Evolutionary conservation across 2,797 vertebrate genomes (phyloP), one percentile per base, ranked within the genome.

Genomic region (Gallinago solitaria): DNA sequence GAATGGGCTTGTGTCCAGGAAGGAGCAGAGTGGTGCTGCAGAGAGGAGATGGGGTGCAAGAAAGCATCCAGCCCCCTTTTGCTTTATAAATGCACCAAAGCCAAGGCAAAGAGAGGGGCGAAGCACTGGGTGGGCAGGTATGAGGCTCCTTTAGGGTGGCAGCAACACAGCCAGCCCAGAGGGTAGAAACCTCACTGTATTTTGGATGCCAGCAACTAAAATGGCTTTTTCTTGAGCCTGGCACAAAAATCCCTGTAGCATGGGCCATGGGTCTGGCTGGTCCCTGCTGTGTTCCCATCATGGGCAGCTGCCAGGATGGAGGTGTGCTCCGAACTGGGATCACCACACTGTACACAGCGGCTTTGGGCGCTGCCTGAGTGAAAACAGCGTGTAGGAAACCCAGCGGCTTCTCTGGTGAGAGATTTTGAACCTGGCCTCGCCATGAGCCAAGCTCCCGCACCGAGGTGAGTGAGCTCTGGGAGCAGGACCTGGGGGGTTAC

Each of bases 251-350:
- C 16, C 47, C 24, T 1, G 1, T 45, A 60, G 27, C 32, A 35
- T 0, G 0, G 0, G 50, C 15, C 4, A 4, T 39, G 35, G 27
- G n/a, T 56, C 37, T 32, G 0, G 1, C 23, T 2, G 1, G 8
- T 20, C 37, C 51, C 37, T 1, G 9, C 28, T 53, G 51, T 17
- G 0, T 37, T 75, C 53, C 28, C 53, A 4, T 8, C 25, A 48
- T 0, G 0, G 60, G 28, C 69, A 90, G 74, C 45, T 83, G 63
- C 27, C 7, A 4, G 68, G 51, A 23, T 9, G 21, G 43, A 65
- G 45, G 17, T 59, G 33, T 54, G 75, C 70, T 87, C 63, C 2
- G 12, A 32, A 20, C 61, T 93, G 78, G 0, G 0, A 21, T 53
- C 43, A 23, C 9, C 0, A 0, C 4, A 0, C 7, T 56, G 33